These are phyloP conservation scores for Gymnothorax reevesii DNA, from an alignment of 2,797 vertebrate genomes.

Conservation along the genomic window DNA sequence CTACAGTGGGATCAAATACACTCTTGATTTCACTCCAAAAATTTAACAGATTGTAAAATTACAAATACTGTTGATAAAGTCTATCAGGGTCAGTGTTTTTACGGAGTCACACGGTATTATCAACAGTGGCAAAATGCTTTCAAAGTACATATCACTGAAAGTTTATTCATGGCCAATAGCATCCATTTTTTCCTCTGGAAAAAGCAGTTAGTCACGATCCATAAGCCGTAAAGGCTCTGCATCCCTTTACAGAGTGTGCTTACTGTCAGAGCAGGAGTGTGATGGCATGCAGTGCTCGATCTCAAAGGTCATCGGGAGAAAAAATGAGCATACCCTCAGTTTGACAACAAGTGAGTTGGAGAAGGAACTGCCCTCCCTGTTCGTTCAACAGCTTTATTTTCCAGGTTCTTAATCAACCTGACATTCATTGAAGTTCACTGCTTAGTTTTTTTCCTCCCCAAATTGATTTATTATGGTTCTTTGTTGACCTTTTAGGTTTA, in stretches of 20 bases:
- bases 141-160: background rate
- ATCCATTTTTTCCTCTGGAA: background rate
- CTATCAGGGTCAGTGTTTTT: background rate
- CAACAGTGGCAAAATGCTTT: background rate
- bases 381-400: conserved; percentile 21
- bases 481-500: background rate
- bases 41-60: background rate
- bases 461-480: background rate
- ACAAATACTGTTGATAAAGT: background rate
- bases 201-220: background rate
- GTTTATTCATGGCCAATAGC: background rate
- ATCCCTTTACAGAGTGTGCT: background rate
- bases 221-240: background rate
- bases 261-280: background rate
- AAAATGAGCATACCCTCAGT: background rate
- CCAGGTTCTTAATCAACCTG: conserved; percentile 2
- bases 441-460: background rate
- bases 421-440: background rate
- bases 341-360: background rate
- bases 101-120: no score
- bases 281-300: background rate
- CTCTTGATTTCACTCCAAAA: no score
- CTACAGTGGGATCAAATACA: no score
- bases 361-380: background rate
- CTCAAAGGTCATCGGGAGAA: conserved; percentile 16